These are phyloP conservation scores for Dasysyrphus tricinctus DNA, from an alignment of 2,888 invertebrate species.

Conservation along the genomic window DNA sequence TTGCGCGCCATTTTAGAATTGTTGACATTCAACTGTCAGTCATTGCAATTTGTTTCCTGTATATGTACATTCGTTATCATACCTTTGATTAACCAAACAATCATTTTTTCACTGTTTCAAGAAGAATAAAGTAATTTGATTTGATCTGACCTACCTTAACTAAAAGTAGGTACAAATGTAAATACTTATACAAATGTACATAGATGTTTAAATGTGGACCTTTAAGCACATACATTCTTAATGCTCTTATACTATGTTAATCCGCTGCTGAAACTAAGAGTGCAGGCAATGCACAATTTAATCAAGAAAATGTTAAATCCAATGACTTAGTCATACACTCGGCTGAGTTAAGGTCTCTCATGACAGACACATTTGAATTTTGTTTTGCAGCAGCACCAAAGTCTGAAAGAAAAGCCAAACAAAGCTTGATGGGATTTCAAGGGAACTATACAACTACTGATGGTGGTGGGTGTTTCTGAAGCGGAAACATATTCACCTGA, in stretches of 20 bases:
- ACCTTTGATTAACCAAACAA: no score
- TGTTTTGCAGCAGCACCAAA: slow-evolving; percentile 14
- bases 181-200: no score
- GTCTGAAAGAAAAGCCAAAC: slow-evolving; percentile 8
- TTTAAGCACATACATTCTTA: not conserved
- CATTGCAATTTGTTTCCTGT: no score
- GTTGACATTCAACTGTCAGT: no score
- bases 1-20: no score
- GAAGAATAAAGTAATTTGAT: no score
- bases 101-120: no score
- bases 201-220: no score
- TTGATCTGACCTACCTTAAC: no score
- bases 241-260: not conserved
- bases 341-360: slow-evolving; percentile 50
- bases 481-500: slow-evolving; percentile 23
- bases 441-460: not conserved
- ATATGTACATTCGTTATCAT: no score
- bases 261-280: slow-evolving; percentile 12
- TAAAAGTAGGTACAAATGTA: no score
- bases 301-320: slow-evolving; percentile 61
- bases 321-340: slow-evolving; percentile 59
- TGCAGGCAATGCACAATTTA: slow-evolving; percentile 34
- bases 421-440: not conserved
- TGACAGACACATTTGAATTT: slow-evolving; percentile 60
- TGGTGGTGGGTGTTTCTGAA: slow-evolving; percentile 5